Conservation (phyloP, 1,140 invertebrate genomes). For the Anadara kagoshimensis region DNA sequence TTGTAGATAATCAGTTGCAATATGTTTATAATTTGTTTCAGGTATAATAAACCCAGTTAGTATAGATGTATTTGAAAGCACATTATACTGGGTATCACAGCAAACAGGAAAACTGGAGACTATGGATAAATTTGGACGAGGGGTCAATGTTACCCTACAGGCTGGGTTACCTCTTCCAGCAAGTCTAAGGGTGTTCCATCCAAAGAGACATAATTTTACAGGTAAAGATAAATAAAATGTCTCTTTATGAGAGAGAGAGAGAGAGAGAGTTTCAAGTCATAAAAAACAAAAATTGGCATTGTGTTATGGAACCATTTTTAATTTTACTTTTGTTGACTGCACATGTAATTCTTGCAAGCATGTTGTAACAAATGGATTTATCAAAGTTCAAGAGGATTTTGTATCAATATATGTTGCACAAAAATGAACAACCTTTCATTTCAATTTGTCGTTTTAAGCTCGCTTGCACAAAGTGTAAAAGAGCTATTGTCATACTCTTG, state of each 20-base stretch:
- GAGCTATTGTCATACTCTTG: too few relatives aligned
- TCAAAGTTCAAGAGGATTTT: too few relatives aligned
- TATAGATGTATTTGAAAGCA: conserved; percentile 93
- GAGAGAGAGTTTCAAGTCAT: neutral
- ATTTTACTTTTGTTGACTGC: neutral
- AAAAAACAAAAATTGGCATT: neutral
- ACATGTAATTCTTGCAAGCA: neutral
- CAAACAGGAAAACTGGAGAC: conserved; percentile 87
- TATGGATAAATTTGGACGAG: conserved; percentile 96
- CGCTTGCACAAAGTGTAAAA: too few relatives aligned
- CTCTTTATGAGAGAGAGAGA: neutral
- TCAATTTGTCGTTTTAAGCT: too few relatives aligned
- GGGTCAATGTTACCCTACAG: conserved; percentile 88
- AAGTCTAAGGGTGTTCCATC: conserved; percentile 81
- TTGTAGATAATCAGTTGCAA: neutral
- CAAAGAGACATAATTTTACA: conserved; percentile 51
- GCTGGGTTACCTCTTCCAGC: conserved; percentile 87
- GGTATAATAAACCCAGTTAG: conserved; percentile 87
- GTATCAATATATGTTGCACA: too few relatives aligned
- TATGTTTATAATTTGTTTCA: conserved; percentile 40
- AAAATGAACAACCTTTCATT: too few relatives aligned
- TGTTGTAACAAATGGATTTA: neutral
- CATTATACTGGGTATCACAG: conserved; percentile 90
- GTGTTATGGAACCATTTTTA: neutral
- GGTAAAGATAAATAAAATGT: conserved; percentile 11